Evolutionary conservation across 2,797 vertebrate species (phyloP).

Genomic region (Rhinichthys osculus): DNA sequence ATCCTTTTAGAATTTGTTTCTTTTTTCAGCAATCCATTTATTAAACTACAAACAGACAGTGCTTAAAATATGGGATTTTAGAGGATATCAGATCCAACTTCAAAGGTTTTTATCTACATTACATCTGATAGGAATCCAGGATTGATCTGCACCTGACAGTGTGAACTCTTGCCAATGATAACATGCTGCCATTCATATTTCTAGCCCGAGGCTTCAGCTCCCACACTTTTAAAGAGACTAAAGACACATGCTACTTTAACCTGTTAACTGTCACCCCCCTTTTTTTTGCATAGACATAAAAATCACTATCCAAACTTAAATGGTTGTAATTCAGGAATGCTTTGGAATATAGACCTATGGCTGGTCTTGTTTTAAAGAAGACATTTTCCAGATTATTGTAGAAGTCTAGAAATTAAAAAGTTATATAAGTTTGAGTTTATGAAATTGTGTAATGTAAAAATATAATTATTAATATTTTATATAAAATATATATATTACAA

Average conservation of each 20-base stretch:
- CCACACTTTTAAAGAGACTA: constrained; percentile 28
- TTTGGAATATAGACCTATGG: too few species aligned
- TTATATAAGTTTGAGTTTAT: too few species aligned
- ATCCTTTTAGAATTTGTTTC: constrained; percentile 56
- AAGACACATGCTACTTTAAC: constrained; percentile 19
- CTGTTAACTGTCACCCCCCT: too few species aligned
- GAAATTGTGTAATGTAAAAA: too few species aligned
- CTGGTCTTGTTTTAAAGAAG: too few species aligned
- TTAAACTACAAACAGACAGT: constrained; percentile 65
- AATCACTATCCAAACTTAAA: too few species aligned
- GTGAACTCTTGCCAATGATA: constrained; percentile 50
- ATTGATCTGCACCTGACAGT: constrained; percentile 58
- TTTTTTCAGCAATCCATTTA: constrained; percentile 65
- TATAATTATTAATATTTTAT: too few species aligned
- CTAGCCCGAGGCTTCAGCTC: constrained; percentile 21
- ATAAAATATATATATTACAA: too few species aligned
- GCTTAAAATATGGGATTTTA: constrained; percentile 64
- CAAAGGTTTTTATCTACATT: constrained; percentile 67
- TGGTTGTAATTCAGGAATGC: too few species aligned
- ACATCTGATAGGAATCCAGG: constrained; percentile 61
- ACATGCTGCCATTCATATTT: constrained; percentile 48
- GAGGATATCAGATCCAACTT: constrained; percentile 65
- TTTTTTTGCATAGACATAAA: too few species aligned
- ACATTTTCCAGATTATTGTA: too few species aligned
- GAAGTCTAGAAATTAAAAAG: too few species aligned